Evolutionary conservation across 2,113 vertebrate species (phyloP), one percentile per base, ranked within the genome.

Genomic region (Tachycineta bicolor): DNA sequence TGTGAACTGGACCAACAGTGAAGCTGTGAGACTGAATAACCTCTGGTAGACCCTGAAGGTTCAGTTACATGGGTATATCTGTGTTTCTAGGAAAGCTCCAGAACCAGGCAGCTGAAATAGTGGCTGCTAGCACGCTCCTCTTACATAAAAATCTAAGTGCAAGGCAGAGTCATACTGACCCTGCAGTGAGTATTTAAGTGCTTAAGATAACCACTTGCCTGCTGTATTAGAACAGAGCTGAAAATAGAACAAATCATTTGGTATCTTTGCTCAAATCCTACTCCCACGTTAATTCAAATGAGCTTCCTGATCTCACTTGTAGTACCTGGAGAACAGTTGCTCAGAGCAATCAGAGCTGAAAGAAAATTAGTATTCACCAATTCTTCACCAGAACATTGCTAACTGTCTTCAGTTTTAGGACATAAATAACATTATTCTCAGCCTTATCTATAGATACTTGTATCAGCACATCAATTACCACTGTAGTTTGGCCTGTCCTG

Each of bases 241-340:
- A 90, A 96, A 93, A 86, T 33, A 93, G 90, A 93, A 44, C 43
- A 65, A 34, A n/a, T 93, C 34, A 50, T 58, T 93, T 49, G 43
- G 68, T 52, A 68, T 58, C 76, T 74, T 70, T 58, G 39, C 53
- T 75, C 55, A 88, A 91, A 70, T 90, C 76, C 68, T 62, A 82
- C 78, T 95, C 87, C 70, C 34, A 55, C 11, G 0, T 73, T 59
- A 60, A 95, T 83, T 86, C 59, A 80, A 88, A 78, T 67, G 59
- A 90, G 70, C 34, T 86, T 83, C 33, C 39, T 34, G 25, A 64
- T 86, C 64, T 63, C 49, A 12, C 28, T 62, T 73, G 43, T 56
- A 46, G 34, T 67, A 75, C 47, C 77, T 67, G 31, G 47, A 84
- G 50, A 68, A 65, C 52, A 82, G 62, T 11, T 76, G 63, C 24